Conservation (phyloP, 2,797 vertebrate species). For the Pristis pectinata region DNA sequence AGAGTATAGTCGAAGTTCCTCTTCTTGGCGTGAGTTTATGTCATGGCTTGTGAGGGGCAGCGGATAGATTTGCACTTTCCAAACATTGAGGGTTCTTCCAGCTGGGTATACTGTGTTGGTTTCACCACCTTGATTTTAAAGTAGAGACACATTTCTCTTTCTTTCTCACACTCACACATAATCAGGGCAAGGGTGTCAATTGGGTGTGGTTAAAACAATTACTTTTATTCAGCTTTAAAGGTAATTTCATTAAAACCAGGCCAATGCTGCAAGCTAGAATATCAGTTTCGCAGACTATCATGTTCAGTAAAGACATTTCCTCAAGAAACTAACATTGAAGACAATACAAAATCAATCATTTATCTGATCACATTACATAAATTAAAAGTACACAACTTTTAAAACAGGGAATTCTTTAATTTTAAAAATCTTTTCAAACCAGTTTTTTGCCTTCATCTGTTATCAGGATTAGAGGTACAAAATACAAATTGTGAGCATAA, state of each 20-base stretch:
- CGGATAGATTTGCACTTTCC: neutral
- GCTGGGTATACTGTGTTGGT: neutral
- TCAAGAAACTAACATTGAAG: conserved; percentile 12
- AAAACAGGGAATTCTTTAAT: neutral
- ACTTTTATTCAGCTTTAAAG: conserved; percentile 15
- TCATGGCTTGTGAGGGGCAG: neutral
- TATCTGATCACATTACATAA: neutral
- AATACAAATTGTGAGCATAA: neutral
- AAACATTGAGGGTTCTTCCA: neutral
- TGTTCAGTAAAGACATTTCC: conserved; percentile 10
- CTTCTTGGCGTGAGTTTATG: neutral
- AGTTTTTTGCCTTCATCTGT: neutral
- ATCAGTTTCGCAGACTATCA: conserved; percentile 34
- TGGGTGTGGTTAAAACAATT: conserved; percentile 30
- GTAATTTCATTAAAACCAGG: conserved; percentile 30
- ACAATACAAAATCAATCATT: neutral
- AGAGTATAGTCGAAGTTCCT: neutral
- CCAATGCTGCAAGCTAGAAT: conserved; percentile 33
- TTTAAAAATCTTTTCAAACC: neutral
- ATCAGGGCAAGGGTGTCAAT: conserved; percentile 16
- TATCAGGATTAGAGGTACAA: neutral
- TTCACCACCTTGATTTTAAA: neutral
- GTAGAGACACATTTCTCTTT: neutral
- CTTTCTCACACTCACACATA: conserved; percentile 19
- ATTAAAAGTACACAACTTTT: neutral